These are phyloP conservation scores for Leucophenga varia DNA, from an alignment of 1,140 invertebrate genomes.

Conservation along the genomic window DNA sequence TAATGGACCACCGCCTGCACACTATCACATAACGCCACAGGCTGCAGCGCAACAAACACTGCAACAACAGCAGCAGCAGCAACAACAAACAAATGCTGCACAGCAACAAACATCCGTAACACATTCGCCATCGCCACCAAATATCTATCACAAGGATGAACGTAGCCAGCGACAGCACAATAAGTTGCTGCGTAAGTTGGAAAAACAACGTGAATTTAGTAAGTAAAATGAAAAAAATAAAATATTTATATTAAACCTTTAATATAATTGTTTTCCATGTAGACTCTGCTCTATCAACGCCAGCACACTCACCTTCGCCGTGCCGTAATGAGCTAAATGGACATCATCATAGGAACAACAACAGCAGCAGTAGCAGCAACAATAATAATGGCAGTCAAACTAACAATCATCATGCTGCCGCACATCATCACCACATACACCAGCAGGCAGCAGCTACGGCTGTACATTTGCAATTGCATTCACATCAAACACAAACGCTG, in stretches of 20 bases:
- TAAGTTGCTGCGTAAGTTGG: constrained; percentile 73
- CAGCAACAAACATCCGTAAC: constrained; percentile 44
- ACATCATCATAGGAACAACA: constrained; percentile 26
- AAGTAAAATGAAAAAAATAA: constrained; percentile 22
- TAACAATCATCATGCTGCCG: neutral
- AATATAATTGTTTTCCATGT: neutral
- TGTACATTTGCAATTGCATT: neutral
- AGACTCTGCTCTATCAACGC: constrained; percentile 39
- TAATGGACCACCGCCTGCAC: constrained; percentile 64
- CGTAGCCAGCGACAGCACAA: constrained; percentile 72
- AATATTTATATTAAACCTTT: neutral
- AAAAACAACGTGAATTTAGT: constrained; percentile 65
- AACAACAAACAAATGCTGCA: constrained; percentile 45
- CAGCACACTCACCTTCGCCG: constrained; percentile 47
- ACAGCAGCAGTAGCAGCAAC: constrained; percentile 27
- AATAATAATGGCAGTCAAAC: constrained; percentile 23
- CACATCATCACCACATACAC: neutral
- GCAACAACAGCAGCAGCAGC: constrained; percentile 42
- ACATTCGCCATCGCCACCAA: constrained; percentile 59
- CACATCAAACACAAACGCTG: neutral
- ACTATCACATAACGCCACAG: constrained; percentile 59
- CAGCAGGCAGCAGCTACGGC: constrained; percentile 3
- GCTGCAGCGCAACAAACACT: constrained; percentile 21
- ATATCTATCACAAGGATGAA: constrained; percentile 69
- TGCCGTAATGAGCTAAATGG: constrained; percentile 44